A percentile compares a stretch with the other conserved stretches of the same genome.
Conservation (phyloP, 2,888 invertebrate genomes). For the Phanerotoma sp. region DNA sequence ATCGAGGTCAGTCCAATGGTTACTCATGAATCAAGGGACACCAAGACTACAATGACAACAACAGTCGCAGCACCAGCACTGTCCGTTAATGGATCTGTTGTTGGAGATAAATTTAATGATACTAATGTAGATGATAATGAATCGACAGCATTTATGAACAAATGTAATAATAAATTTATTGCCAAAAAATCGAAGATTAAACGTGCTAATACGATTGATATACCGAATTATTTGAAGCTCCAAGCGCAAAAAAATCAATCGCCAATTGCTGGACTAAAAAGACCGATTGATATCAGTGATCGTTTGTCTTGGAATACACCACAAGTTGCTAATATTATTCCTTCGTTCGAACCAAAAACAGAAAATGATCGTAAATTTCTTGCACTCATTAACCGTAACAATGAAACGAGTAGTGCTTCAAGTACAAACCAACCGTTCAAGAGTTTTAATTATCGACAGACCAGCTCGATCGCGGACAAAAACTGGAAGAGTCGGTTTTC, state of each 20-base stretch:
- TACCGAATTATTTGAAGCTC: constrained; percentile 65
- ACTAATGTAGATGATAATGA: neutral
- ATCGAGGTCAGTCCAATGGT: constrained; percentile 12
- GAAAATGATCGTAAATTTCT: constrained; percentile 84
- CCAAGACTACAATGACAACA: too few relatives aligned
- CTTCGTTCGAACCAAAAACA: constrained; percentile 76
- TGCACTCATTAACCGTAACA: constrained; percentile 78
- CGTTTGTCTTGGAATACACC: constrained; percentile 51
- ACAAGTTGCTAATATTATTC: constrained; percentile 59
- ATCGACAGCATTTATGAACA: neutral
- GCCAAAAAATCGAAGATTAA: constrained; percentile 78
- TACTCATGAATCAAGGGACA: constrained; percentile 17
- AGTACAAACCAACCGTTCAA: constrained; percentile 40
- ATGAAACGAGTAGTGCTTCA: constrained; percentile 50
- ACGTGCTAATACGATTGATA: constrained; percentile 86
- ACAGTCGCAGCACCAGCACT: too few relatives aligned
- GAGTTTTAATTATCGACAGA: constrained; percentile 43
- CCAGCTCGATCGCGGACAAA: constrained; percentile 47
- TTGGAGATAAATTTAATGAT: neutral
- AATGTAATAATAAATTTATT: constrained; percentile 57
- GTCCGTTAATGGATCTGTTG: neutral
- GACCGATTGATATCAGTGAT: constrained; percentile 63
- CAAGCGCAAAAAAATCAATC: constrained; percentile 46
- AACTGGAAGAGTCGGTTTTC: constrained; percentile 85
- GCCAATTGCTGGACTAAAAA: constrained; percentile 59